A percentile compares a stretch with the other conserved stretches of the same genome.
Evolutionary conservation across 2,113 vertebrate genomes (phyloP).

Genomic region (Eurypyga helias): DNA sequence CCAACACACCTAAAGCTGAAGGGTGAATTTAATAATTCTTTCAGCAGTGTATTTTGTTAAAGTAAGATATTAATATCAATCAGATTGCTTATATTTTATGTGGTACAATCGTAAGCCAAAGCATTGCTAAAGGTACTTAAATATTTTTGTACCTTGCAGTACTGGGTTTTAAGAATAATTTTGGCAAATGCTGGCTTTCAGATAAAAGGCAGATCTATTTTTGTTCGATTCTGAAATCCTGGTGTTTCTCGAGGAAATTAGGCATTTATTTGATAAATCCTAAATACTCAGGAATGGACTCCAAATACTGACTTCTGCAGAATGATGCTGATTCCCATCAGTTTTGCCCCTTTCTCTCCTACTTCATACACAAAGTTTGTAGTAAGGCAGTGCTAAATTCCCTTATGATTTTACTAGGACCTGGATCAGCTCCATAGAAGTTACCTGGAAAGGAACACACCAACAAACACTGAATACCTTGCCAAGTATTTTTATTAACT

Average conservation of each 20-base stretch:
- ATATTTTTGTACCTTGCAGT: neutral
- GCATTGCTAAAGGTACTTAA: neutral
- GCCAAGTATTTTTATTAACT: slow-evolving; percentile 21
- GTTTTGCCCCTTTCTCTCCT: neutral
- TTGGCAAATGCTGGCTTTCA: slow-evolving; percentile 1
- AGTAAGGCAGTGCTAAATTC: neutral
- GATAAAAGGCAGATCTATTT: slow-evolving; percentile 15
- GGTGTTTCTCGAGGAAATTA: neutral
- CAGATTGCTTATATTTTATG: neutral
- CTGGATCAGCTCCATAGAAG: neutral
- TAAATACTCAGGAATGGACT: neutral
- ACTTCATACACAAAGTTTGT: neutral
- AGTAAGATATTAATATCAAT: neutral
- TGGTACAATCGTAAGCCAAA: neutral
- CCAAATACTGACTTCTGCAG: neutral
- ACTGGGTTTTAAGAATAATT: neutral
- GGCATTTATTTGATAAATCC: slow-evolving; percentile 21
- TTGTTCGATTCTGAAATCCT: neutral
- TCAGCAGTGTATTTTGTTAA: neutral
- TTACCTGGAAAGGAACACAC: slow-evolving; percentile 1
- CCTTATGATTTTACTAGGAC: neutral
- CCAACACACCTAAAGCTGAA: neutral
- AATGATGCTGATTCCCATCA: accelerated
- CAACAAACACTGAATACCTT: neutral
- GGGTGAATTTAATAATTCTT: neutral